Conservation (phyloP, 2,888 invertebrate species). For the Dusona sp. region DNA sequence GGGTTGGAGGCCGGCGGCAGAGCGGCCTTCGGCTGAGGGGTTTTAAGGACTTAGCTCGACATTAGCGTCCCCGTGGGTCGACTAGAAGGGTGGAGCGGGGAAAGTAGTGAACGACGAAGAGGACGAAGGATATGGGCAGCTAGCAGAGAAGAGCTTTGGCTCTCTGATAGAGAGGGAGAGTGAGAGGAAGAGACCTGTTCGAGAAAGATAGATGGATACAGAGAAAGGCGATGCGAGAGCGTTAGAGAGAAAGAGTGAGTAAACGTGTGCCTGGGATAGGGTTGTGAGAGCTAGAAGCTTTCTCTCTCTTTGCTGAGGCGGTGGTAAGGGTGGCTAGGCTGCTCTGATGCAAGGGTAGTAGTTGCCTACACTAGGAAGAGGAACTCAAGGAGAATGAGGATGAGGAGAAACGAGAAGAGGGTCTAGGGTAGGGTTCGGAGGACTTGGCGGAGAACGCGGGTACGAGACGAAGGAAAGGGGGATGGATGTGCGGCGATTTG, state of each 20-base stretch:
- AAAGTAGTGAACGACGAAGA: conserved; percentile 66
- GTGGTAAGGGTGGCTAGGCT: conserved; percentile 65
- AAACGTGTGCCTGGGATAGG: conserved; percentile 61
- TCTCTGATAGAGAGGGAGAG: conserved; percentile 55
- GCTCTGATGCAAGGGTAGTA: conserved; percentile 63
- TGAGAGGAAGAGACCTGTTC: conserved; percentile 58
- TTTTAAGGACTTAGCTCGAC: conserved; percentile 84
- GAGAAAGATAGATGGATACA: conserved; percentile 60
- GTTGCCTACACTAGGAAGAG: conserved; percentile 59
- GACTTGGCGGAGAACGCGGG: conserved; percentile 68
- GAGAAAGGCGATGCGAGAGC: conserved; percentile 47
- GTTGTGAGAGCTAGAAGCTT: conserved; percentile 58
- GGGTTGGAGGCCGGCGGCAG: conserved; percentile 74
- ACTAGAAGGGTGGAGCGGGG: conserved; percentile 68
- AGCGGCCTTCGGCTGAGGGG: conserved; percentile 79
- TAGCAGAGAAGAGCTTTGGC: conserved; percentile 64
- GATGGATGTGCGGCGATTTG: conserved; percentile 85
- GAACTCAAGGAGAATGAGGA: conserved; percentile 59
- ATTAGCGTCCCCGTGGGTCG: conserved; percentile 82
- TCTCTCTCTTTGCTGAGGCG: conserved; percentile 39
- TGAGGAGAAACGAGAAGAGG: conserved; percentile 62
- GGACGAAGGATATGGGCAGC: conserved; percentile 67
- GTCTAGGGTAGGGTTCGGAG: conserved; percentile 59
- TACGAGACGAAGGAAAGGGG: conserved; percentile 74
- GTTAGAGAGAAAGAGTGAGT: conserved; percentile 60